Conservation (phyloP, 1,140 invertebrate genomes). For the Ephestia elutella region DNA sequence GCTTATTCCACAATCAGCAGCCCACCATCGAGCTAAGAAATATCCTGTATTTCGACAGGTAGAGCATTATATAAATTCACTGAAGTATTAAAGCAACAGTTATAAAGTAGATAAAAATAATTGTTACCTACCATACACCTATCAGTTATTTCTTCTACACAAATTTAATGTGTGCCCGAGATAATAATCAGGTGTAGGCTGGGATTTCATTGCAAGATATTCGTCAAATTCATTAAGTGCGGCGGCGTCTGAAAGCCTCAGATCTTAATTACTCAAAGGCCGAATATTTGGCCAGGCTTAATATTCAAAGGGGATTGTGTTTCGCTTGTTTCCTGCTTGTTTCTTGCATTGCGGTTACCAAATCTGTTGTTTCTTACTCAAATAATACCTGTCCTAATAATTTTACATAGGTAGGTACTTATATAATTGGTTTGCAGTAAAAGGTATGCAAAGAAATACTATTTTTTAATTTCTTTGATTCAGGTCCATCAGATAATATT, state of each 20-base stretch:
- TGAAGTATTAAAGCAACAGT: too few species aligned
- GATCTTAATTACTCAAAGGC: constrained; percentile 2
- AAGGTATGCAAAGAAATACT: too few species aligned
- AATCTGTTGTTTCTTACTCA: neutral
- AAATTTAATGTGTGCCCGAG: neutral
- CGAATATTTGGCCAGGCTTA: neutral
- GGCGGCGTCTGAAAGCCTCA: neutral
- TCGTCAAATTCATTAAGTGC: neutral
- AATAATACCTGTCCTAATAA: neutral
- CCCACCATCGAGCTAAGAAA: too few species aligned
- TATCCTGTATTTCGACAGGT: too few species aligned
- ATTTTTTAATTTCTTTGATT: too few species aligned
- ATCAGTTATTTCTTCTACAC: too few species aligned
- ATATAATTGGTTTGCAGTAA: too few species aligned
- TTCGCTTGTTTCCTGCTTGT: constrained; percentile 1
- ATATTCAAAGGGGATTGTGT: neutral
- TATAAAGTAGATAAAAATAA: too few species aligned
- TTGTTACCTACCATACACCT: too few species aligned
- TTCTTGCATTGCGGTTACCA: neutral
- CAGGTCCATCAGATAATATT: too few species aligned
- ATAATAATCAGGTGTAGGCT: neutral
- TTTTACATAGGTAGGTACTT: neutral
- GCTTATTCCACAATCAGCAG: too few species aligned
- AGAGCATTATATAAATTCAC: too few species aligned
- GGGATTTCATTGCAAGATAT: neutral